Percentiles rank a stretch among this genome's conserved stretches.
Evolutionary conservation across 53 echinoderm and acorn worm species (phyloP).

Genomic region (Henricia sp.): DNA sequence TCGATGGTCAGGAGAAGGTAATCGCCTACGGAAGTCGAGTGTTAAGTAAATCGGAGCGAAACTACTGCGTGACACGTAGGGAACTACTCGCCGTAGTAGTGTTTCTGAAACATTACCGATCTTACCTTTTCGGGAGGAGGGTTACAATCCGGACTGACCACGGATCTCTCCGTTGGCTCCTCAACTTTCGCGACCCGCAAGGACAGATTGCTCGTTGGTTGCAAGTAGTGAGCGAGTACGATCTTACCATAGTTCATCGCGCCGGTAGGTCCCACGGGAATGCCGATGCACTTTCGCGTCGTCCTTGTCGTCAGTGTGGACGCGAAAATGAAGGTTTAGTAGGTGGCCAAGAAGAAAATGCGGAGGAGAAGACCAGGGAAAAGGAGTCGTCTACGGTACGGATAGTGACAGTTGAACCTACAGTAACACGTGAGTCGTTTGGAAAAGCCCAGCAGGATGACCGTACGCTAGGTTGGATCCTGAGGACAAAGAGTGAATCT

Average conservation of each 20-base stretch:
- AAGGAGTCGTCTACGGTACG: background rate
- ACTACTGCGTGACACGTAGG: slow-evolving; percentile 59
- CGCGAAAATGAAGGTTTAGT: background rate
- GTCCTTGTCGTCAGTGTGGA: slow-evolving; percentile 28
- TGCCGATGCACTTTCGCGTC: slow-evolving; percentile 41
- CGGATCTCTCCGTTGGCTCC: slow-evolving; percentile 31
- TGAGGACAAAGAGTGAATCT: background rate
- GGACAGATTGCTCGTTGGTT: slow-evolving; percentile 60
- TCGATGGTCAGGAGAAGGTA: slow-evolving; percentile 50
- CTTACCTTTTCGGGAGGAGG: slow-evolving; percentile 19
- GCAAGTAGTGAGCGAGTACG: slow-evolving; percentile 26
- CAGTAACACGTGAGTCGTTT: slow-evolving; percentile 9
- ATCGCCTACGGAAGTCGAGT: slow-evolving; percentile 53
- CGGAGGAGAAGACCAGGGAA: background rate
- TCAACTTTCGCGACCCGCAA: slow-evolving; percentile 41
- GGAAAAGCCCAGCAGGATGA: background rate
- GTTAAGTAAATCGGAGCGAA: slow-evolving; percentile 45
- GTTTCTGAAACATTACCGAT: slow-evolving; percentile 21
- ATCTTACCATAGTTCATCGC: slow-evolving; percentile 33
- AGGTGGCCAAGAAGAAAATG: background rate
- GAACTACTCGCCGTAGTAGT: slow-evolving; percentile 51
- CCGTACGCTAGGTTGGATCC: background rate
- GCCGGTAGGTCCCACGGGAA: slow-evolving; percentile 33
- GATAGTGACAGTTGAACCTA: slow-evolving; percentile 7
- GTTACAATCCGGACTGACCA: slow-evolving; percentile 46